Conservation (phyloP, 2,113 vertebrate species). For the Poeciliopsis turrubarensis region DNA sequence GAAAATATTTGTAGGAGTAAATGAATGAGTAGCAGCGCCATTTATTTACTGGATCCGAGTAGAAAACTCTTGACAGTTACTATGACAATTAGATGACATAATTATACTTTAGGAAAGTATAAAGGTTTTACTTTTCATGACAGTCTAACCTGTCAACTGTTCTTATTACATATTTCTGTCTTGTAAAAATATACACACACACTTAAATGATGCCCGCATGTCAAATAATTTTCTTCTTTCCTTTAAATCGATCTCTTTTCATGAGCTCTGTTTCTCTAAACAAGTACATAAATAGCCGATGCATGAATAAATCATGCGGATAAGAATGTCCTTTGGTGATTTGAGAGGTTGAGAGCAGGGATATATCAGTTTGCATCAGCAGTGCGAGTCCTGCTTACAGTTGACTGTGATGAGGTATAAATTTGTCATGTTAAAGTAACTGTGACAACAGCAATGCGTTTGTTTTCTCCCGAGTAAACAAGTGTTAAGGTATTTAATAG, state of each 20-base stretch:
- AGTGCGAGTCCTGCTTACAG: constrained; percentile 16
- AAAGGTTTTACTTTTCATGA: constrained; percentile 13
- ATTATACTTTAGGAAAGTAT: constrained; percentile 45
- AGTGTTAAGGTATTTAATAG: constrained; percentile 60
- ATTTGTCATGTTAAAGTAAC: constrained; percentile 45
- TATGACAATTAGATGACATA: constrained; percentile 15
- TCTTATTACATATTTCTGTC: constrained; percentile 14
- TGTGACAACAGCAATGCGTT: constrained; percentile 52
- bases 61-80: constrained; percentile 41
- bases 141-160: constrained; percentile 13
- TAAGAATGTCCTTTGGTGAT: constrained; percentile 55
- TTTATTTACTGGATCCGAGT: constrained; percentile 33
- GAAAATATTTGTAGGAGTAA: constrained; percentile 41
- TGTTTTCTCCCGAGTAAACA: constrained; percentile 61
- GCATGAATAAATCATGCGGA: constrained; percentile 70
- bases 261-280: constrained; percentile 54
- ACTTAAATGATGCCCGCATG: constrained; percentile 14
- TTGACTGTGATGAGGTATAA: constrained; percentile 23
- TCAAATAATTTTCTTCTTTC: constrained; percentile 23
- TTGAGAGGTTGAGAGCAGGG: constrained; percentile 25
- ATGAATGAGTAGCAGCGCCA: constrained; percentile 21
- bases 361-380: constrained; percentile 49
- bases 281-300: constrained; percentile 51
- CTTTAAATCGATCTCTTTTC: constrained; percentile 26
- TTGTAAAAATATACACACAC: constrained; percentile 37